Base-by-base conservation (phyloP, 2,797 vertebrate genomes). In the Gymnopithys bicolor region DNA sequence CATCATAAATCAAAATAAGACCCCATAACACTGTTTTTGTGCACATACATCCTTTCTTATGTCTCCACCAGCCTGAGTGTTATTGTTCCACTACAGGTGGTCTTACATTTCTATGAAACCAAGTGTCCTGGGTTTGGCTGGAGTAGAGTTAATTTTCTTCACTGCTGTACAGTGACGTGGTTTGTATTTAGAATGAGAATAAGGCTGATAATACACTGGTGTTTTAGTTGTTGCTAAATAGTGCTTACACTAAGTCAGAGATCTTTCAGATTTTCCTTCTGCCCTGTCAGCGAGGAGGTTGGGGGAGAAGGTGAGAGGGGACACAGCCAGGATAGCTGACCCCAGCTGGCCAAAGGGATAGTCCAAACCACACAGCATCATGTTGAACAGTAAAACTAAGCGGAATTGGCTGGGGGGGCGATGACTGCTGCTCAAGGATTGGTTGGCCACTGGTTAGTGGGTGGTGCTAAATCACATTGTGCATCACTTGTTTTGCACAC, bases 1-100 rank as follows among this genome's bases (percentile, higher is more conserved):
- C 28, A 69, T 69, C 64, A 78, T 66, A 89, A 91, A 93, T 70
- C 39, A 78, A 89, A 90, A 83, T 52, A 89, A 81, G 52, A 51
- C 25, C 58, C 93, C 60, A 85, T 67, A 64, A 91, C 73, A 85
- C 52, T 84, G 58, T 28, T 96, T 91, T 48, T 63, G 48, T 70
- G 75, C 70, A 71, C 23, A 9, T 76, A 56, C 78, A 76, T 69
- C 18, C 30, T 69, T 95, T 95, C 92, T 86, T 52, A 84, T 87
- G 49, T 82, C 56, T 93, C 80, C 60, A 73, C 17, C 62, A 84
- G 55, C 74, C 78, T 77, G 22, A 53, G 11, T 69, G 58, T 91
- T 93, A 52, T 37, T 89, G 24, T 71, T 91, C 87, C 55, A 64
- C n/a, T 67, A 37, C 41, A 94, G 68, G 85, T 87, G 84, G 73